These are phyloP conservation scores for Hydropsyche tenuis DNA, from an alignment of 1,140 invertebrate species.

Conservation along the genomic window DNA sequence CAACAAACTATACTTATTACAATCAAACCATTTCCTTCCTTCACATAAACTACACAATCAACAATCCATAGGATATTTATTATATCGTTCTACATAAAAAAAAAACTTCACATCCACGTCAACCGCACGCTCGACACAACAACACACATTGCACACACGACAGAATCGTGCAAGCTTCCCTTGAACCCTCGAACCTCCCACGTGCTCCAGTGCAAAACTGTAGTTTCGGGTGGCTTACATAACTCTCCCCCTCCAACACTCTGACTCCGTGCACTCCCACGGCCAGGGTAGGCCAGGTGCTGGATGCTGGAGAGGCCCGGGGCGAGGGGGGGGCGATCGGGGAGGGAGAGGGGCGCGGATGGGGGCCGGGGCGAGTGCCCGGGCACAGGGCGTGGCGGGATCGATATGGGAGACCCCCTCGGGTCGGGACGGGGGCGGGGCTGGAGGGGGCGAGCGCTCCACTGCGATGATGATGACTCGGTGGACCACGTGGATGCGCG, in stretches of 20 bases:
- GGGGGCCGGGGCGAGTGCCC: conserved; percentile 24
- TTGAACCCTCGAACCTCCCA: not conserved
- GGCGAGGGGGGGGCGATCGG: conserved; percentile 5
- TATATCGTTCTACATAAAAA: too few species aligned
- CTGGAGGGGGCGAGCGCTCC: not conserved
- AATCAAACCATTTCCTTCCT: too few species aligned
- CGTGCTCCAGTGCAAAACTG: not conserved
- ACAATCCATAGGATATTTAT: too few species aligned
- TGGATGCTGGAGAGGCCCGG: not conserved
- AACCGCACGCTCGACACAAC: too few species aligned
- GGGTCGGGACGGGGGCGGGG: too few species aligned
- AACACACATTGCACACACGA: too few species aligned
- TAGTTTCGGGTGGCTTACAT: not conserved
- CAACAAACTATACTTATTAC: too few species aligned
- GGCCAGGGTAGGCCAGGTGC: not conserved
- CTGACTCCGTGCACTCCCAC: too few species aligned
- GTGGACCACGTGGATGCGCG: not conserved
- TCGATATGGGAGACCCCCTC: conserved; percentile 40
- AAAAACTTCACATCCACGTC: too few species aligned
- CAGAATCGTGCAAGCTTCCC: too few species aligned
- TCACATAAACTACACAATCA: too few species aligned
- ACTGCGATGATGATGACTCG: not conserved
- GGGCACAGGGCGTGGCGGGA: conserved; percentile 47
- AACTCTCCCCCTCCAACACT: too few species aligned
- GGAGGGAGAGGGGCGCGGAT: not conserved